A percentile compares a stretch with the other conserved stretches of the same genome.
Conservation (phyloP, 2,113 vertebrate genomes). For the Trogon melanurus region DNA sequence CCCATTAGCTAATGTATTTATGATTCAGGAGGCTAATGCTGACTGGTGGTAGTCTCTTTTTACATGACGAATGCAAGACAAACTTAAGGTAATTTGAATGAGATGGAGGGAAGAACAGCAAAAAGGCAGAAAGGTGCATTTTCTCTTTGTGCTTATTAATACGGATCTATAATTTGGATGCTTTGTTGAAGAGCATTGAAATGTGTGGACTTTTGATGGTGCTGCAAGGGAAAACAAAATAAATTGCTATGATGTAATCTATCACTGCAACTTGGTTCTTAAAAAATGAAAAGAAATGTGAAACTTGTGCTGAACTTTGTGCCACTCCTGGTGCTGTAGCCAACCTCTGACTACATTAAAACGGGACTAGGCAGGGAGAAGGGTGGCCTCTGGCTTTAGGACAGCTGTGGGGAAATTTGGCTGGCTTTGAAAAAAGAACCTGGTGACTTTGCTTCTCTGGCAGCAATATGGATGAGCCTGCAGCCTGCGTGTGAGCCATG, state of each 20-base stretch:
- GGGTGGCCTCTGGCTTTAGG: neutral
- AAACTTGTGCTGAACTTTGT: neutral
- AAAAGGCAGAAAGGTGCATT: neutral
- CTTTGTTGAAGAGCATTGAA: neutral
- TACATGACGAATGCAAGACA: too few relatives aligned
- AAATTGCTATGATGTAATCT: neutral
- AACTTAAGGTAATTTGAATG: neutral
- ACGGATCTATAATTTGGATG: neutral
- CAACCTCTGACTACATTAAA: neutral
- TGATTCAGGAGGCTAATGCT: neutral
- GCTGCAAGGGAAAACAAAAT: neutral
- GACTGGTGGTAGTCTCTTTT: neutral
- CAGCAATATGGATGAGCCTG: neutral
- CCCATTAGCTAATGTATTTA: neutral
- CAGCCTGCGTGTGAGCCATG: neutral
- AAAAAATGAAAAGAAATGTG: neutral
- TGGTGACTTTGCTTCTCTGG: neutral
- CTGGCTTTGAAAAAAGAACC: neutral
- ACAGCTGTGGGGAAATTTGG: neutral
- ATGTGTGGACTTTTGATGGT: neutral
- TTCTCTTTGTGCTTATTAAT: neutral
- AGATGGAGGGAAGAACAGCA: neutral
- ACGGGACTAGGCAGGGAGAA: neutral
- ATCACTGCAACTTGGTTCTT: neutral
- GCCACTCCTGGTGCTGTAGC: neutral